Conservation (phyloP, 2,113 vertebrate species). For the Lamprotornis superbus region DNA sequence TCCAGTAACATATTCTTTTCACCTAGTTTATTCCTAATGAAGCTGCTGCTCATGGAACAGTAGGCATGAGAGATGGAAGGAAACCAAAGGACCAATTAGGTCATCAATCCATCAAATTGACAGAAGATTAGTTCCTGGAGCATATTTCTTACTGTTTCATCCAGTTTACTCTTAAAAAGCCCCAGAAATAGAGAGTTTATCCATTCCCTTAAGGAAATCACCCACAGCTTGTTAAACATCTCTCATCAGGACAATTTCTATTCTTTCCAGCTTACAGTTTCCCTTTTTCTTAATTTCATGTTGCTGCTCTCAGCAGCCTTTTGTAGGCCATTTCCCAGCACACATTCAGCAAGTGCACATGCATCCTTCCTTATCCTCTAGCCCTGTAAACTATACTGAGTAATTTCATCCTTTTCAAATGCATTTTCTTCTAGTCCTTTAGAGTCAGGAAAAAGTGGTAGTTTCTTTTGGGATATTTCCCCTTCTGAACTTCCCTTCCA, state of each 20-base stretch:
- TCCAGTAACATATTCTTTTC: neutral
- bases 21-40: neutral
- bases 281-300: neutral
- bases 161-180: neutral
- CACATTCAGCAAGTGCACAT: neutral
- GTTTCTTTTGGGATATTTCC: neutral
- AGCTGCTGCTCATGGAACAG: neutral
- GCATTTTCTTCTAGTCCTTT: neutral
- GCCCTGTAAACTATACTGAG: neutral
- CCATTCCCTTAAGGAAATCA: neutral
- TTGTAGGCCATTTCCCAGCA: neutral
- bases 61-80: neutral
- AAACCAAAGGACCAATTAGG: constrained; percentile 15
- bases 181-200: neutral
- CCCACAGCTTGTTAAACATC: neutral
- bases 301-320: neutral
- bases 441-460: neutral
- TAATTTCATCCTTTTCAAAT: neutral
- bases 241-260: neutral
- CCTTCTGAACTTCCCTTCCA: neutral
- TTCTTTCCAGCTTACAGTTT: neutral
- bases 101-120: neutral
- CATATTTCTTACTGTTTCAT: neutral
- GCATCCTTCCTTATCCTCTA: neutral
- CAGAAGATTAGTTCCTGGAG: neutral